A percentile compares a stretch with the other conserved stretches of the same genome.
phyloP scores from a whole-genome alignment of 2,113 vertebrate genomes.

The Rhinichthys klamathensis region DNA sequence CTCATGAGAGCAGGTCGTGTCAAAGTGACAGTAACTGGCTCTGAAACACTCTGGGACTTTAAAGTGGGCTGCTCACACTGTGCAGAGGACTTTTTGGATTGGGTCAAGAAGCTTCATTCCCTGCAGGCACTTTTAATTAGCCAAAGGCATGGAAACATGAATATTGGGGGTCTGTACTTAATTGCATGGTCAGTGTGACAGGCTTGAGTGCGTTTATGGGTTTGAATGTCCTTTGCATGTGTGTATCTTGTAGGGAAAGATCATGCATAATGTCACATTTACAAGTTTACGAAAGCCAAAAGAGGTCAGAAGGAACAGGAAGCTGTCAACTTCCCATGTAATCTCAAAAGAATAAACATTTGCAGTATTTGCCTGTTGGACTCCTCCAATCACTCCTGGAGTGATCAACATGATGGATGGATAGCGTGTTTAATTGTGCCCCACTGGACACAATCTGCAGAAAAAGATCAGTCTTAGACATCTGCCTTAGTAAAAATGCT shows the following conservation, averaged over 20 bases:
- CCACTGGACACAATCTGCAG: neutral
- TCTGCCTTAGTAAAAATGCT: neutral
- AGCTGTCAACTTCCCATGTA: neutral
- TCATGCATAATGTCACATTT: constrained; percentile 59
- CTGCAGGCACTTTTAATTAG: constrained; percentile 40
- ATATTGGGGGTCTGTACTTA: constrained; percentile 15
- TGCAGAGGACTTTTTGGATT: constrained; percentile 8
- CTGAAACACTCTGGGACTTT: constrained; percentile 1
- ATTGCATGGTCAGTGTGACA: neutral
- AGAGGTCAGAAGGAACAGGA: constrained; percentile 34
- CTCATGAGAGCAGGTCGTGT: constrained; percentile 14
- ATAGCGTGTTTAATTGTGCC: constrained; percentile 15
- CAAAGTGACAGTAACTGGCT: constrained; percentile 32
- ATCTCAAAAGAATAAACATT: constrained; percentile 14
- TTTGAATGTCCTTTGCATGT: constrained; percentile 19
- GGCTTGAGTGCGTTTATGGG: constrained; percentile 10
- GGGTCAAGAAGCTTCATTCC: constrained; percentile 25
- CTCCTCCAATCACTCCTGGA: constrained; percentile 15
- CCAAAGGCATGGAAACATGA: neutral
- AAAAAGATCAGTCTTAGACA: neutral
- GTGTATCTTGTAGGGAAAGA: constrained; percentile 23
- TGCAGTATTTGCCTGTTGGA: neutral
- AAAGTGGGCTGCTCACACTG: constrained; percentile 17
- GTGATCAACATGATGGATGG: constrained; percentile 39
- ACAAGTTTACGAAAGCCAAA: constrained; percentile 44